Conservation (phyloP, 2,113 vertebrate species). For the Electrona antarctica region DNA sequence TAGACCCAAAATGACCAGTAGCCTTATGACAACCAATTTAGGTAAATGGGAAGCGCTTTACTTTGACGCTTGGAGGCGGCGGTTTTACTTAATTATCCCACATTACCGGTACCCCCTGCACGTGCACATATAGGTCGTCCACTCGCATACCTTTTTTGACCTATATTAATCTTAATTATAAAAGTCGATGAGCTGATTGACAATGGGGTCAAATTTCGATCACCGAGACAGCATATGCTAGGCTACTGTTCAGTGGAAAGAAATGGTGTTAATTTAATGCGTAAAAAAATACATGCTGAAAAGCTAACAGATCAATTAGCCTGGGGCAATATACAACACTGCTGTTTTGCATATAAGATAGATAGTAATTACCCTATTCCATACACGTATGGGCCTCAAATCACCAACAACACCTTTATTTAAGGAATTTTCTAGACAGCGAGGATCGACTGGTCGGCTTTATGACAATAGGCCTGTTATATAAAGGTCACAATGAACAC, state of each 20-base stretch:
- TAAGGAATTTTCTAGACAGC: not conserved
- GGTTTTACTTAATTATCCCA: constrained; percentile 3
- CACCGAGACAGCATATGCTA: constrained; percentile 8
- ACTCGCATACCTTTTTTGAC: not conserved
- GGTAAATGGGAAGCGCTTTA: not conserved
- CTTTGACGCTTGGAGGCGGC: not conserved
- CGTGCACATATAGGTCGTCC: constrained; percentile 13
- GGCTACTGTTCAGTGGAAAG: not conserved
- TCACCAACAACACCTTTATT: no score
- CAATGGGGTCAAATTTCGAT: constrained; percentile 53
- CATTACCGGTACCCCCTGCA: not conserved
- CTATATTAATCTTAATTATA: constrained; percentile 42
- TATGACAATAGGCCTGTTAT: no score
- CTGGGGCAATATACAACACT: constrained; percentile 7
- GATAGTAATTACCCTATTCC: not conserved
- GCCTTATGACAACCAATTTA: not conserved
- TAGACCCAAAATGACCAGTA: constrained; percentile 42
- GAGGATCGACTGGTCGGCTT: no score
- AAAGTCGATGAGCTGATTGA: constrained; percentile 41
- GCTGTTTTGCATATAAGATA: constrained; percentile 6
- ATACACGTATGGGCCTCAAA: not conserved
- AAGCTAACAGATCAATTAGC: constrained; percentile 43
- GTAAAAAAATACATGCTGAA: constrained; percentile 18
- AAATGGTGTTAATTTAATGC: not conserved
- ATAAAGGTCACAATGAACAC: no score